phyloP scores from a whole-genome alignment of 1,140 invertebrate genomes.

The Drosophila eugracilis region DNA sequence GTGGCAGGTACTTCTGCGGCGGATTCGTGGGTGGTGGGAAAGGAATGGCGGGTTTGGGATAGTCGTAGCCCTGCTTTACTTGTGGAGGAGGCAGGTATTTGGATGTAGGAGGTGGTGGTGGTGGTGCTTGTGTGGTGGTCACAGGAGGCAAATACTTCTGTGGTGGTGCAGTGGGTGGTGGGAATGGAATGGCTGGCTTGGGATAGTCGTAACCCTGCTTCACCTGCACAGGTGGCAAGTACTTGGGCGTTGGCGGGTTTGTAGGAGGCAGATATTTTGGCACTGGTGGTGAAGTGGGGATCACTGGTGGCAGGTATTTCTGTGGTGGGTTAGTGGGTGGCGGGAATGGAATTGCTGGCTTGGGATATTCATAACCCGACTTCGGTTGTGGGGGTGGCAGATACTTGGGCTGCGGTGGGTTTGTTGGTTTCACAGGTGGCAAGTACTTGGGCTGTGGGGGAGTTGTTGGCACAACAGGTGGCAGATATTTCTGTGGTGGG shows the following conservation, averaged over 20 bases:
- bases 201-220: constrained; percentile 50
- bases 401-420: constrained; percentile 50
- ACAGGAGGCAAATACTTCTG: constrained; percentile 41
- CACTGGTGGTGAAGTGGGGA: constrained; percentile 29
- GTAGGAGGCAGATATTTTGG: constrained; percentile 52
- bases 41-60: constrained; percentile 57
- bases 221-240: constrained; percentile 38
- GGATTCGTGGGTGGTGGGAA: constrained; percentile 49
- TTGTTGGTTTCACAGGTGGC: constrained; percentile 41
- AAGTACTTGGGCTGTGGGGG: constrained; percentile 41
- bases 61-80: constrained; percentile 54
- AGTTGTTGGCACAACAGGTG: constrained; percentile 16
- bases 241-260: constrained; percentile 50
- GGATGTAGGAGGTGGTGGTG: constrained; percentile 36
- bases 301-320: constrained; percentile 38
- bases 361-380: constrained; percentile 61
- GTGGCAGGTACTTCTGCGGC: constrained; percentile 50
- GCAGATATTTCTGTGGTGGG: constrained; percentile 28
- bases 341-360: constrained; percentile 56
- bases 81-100: constrained; percentile 61
- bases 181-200: constrained; percentile 59
- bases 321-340: constrained; percentile 32
- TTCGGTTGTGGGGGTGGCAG: constrained; percentile 26
- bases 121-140: constrained; percentile 20
- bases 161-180: constrained; percentile 39